Percentiles rank a stretch among this genome's conserved stretches.
Evolutionary conservation across 2,888 invertebrate genomes (phyloP).

Genomic region (Pollenia griseotomentosa): DNA sequence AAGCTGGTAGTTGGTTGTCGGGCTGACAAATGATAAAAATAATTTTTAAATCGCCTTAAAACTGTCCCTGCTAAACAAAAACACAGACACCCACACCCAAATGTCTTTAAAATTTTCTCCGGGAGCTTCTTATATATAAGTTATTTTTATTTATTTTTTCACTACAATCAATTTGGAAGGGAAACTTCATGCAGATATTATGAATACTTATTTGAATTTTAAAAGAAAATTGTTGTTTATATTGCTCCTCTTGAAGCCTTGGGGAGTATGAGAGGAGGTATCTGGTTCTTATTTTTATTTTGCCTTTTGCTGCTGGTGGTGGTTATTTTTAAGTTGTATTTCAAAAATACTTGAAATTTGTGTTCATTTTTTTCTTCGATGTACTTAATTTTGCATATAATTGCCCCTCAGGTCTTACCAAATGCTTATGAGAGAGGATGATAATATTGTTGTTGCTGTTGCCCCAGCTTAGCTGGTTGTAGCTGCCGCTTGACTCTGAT

Average conservation of each 20-base stretch:
- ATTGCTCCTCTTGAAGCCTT: background rate
- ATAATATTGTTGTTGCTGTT: constrained; percentile 59
- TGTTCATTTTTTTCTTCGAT: background rate
- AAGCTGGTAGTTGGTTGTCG: constrained; percentile 23
- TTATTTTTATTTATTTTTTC: constrained; percentile 5
- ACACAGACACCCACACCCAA: background rate
- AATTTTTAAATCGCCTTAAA: constrained; percentile 53
- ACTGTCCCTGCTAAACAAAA: constrained; percentile 24
- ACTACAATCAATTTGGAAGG: constrained; percentile 36
- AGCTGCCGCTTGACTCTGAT: constrained; percentile 50
- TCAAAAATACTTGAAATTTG: constrained; percentile 25
- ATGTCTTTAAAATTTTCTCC: background rate
- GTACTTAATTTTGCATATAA: constrained; percentile 65
- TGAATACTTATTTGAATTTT: constrained; percentile 63
- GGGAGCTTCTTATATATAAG: constrained; percentile 1
- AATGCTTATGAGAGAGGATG: constrained; percentile 58
- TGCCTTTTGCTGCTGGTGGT: constrained; percentile 58
- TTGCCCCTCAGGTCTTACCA: constrained; percentile 66
- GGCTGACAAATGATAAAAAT: constrained; percentile 39
- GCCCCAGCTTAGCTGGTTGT: constrained; percentile 30
- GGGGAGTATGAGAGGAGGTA: background rate
- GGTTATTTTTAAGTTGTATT: constrained; percentile 58
- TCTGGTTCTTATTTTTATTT: constrained; percentile 44
- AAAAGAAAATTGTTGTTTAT: constrained; percentile 21
- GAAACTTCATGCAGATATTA: constrained; percentile 40